Percentiles rank a stretch among this genome's conserved stretches.
phyloP scores from a whole-genome alignment of 2,888 invertebrate species.

The Anoncus sp. region DNA sequence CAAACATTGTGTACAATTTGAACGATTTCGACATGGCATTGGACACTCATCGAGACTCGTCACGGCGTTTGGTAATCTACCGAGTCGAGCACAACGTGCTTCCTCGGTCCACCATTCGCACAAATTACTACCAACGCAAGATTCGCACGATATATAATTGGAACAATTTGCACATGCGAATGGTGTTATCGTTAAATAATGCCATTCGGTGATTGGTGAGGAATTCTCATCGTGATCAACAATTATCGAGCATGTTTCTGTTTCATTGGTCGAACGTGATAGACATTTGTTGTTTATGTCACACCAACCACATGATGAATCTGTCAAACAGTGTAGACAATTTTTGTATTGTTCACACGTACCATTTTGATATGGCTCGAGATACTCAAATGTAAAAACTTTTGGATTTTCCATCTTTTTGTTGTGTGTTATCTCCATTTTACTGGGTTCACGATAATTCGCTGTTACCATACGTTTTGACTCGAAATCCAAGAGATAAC shows the following conservation, averaged over 20 bases:
- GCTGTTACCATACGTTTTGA: slow-evolving; percentile 85
- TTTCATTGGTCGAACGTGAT: slow-evolving; percentile 88
- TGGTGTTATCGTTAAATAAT: slow-evolving; percentile 92
- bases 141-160: slow-evolving; percentile 94
- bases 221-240: slow-evolving; percentile 84
- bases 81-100: slow-evolving; percentile 92
- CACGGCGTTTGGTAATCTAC: slow-evolving; percentile 88
- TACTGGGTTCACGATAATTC: slow-evolving; percentile 84
- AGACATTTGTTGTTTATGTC: slow-evolving; percentile 90
- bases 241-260: slow-evolving; percentile 85
- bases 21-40: slow-evolving; percentile 91
- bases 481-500: slow-evolving; percentile 88
- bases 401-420: slow-evolving; percentile 90
- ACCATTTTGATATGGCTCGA: slow-evolving; percentile 94
- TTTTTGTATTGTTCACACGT: slow-evolving; percentile 91
- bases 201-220: slow-evolving; percentile 87
- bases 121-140: slow-evolving; percentile 89
- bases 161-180: slow-evolving; percentile 94
- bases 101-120: slow-evolving; percentile 98
- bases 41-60: slow-evolving; percentile 89
- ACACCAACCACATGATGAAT: slow-evolving; percentile 97
- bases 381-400: slow-evolving; percentile 94
- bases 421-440: slow-evolving; percentile 93
- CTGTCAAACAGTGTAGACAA: slow-evolving; percentile 94
- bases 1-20: slow-evolving; percentile 92